Evolutionary conservation across 1,140 invertebrate species (phyloP).

Genomic region (Megathymus violae): DNA sequence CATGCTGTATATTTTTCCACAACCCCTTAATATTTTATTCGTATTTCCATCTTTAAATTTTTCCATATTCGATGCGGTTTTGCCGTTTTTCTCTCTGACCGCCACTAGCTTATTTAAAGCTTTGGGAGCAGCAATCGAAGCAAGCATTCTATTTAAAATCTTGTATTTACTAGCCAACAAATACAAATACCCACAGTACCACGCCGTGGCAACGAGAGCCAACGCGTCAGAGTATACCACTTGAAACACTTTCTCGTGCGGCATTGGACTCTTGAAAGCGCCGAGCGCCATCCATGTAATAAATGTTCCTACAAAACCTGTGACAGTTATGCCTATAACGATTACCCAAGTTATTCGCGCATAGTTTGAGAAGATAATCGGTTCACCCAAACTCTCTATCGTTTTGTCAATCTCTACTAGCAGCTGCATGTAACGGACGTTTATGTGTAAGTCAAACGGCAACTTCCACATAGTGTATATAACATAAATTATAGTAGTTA

Average conservation of each 20-base stretch:
- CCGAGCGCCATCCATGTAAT: constrained; percentile 47
- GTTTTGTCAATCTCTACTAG: constrained; percentile 51
- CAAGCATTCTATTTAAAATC: no score
- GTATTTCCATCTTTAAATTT: constrained; percentile 51
- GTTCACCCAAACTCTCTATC: constrained; percentile 46
- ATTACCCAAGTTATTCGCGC: no score
- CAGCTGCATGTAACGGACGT: constrained; percentile 41
- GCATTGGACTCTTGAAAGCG: constrained; percentile 38
- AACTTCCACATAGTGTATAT: constrained; percentile 60
- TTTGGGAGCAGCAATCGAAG: no score
- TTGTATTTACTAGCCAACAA: constrained; percentile 48
- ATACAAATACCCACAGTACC: constrained; percentile 51
- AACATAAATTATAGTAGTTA: constrained; percentile 44
- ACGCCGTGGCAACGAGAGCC: constrained; percentile 44
- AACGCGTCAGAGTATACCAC: constrained; percentile 48
- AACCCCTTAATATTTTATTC: constrained; percentile 54
- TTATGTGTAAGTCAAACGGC: constrained; percentile 49
- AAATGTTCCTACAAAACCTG: constrained; percentile 40
- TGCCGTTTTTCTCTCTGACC: no score
- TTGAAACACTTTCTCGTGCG: constrained; percentile 53
- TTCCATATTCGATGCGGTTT: constrained; percentile 35
- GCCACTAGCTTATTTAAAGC: no score
- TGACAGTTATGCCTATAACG: no score
- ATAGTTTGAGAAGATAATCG: constrained; percentile 42
- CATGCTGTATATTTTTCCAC: constrained; percentile 57